phyloP scores from a whole-genome alignment of 1,140 invertebrate species.

The Delia radicum region DNA sequence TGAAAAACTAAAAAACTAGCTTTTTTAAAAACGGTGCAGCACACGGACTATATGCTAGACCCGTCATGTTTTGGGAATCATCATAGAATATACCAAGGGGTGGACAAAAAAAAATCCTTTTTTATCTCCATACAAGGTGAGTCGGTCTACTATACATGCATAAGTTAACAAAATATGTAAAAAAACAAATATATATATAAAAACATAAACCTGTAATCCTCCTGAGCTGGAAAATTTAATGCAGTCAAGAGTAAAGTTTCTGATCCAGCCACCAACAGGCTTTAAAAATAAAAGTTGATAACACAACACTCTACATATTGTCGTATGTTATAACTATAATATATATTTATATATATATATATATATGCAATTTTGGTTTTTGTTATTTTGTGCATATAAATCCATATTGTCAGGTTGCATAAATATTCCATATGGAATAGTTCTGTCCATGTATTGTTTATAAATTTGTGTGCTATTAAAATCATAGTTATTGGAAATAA shows the following conservation, averaged over 20 bases:
- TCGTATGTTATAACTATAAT: too few relatives aligned
- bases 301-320: background rate
- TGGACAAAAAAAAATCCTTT: too few relatives aligned
- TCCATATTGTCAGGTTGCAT: constrained; percentile 2
- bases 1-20: too few relatives aligned
- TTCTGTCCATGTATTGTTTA: too few relatives aligned
- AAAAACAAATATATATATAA: background rate
- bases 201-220: background rate
- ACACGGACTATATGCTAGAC: too few relatives aligned
- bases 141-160: too few relatives aligned
- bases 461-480: background rate
- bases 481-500: background rate
- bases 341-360: too few relatives aligned
- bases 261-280: constrained; percentile 2
- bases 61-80: too few relatives aligned
- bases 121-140: too few relatives aligned
- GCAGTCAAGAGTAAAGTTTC: constrained; percentile 17
- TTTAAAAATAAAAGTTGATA: constrained; percentile 3
- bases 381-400: constrained; percentile 4
- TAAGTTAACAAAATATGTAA: background rate
- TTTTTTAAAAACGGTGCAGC: too few relatives aligned
- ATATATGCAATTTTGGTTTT: background rate
- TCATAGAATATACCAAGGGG: too few relatives aligned
- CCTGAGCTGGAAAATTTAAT: constrained; percentile 8
- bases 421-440: background rate